Evolutionary conservation across 2,888 invertebrate species (phyloP).

Genomic region (Linnaemya tessellans): DNA sequence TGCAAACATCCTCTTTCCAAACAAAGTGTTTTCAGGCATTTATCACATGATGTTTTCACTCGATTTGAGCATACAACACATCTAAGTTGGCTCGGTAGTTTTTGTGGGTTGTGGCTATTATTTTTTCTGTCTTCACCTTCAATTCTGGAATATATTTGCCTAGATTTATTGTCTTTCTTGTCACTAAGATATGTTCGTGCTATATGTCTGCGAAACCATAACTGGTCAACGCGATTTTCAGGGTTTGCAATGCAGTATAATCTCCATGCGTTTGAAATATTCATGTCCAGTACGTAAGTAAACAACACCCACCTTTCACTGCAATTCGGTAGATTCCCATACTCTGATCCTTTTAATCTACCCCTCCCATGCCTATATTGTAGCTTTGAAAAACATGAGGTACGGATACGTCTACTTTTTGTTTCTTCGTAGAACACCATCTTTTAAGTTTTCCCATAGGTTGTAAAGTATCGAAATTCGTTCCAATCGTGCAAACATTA

Average conservation of each 20-base stretch:
- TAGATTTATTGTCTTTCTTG: neutral
- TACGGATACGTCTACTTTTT: slow-evolving; percentile 31
- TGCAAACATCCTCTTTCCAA: no score
- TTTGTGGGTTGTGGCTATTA: neutral
- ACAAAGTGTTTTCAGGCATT: no score
- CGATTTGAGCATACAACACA: no score
- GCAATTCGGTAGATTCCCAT: neutral
- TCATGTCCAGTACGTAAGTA: neutral
- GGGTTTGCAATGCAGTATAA: slow-evolving; percentile 21
- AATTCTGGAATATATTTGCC: neutral
- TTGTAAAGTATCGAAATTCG: slow-evolving; percentile 18
- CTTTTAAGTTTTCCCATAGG: slow-evolving; percentile 45
- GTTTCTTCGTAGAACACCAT: no score
- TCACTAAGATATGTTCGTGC: neutral
- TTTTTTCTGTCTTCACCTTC: neutral
- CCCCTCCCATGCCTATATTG: slow-evolving; percentile 41
- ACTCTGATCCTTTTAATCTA: neutral
- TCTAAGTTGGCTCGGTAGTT: neutral
- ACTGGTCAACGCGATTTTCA: neutral
- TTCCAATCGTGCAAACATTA: slow-evolving; percentile 57
- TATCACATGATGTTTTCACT: no score
- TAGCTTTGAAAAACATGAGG: slow-evolving; percentile 37
- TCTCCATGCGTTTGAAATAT: no score
- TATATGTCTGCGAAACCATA: slow-evolving; percentile 24
- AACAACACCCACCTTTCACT: neutral